A percentile compares a stretch with the other conserved stretches of the same genome.
These are phyloP conservation scores for Zaprionus inermis DNA, from an alignment of 1,140 invertebrate genomes.

Conservation along the genomic window DNA sequence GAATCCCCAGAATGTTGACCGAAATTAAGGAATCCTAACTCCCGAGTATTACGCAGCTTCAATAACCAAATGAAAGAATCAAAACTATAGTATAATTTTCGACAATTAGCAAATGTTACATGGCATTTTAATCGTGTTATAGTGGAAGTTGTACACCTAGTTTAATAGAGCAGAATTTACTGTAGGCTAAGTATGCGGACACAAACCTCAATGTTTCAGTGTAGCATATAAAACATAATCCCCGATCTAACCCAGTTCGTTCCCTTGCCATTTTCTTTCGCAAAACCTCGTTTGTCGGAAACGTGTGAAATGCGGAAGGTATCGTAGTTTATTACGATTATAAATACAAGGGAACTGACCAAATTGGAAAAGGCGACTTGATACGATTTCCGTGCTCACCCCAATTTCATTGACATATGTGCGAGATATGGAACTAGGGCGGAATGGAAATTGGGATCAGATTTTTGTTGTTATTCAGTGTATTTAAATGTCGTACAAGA, in stretches of 20 bases:
- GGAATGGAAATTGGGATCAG: slow-evolving; percentile 8
- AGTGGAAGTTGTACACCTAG: slow-evolving; percentile 37
- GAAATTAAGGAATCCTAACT: slow-evolving; percentile 11
- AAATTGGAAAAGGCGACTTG: slow-evolving; percentile 3
- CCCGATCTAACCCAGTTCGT: neutral
- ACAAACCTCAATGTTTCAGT: neutral
- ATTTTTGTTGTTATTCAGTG: slow-evolving; percentile 27
- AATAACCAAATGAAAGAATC: slow-evolving; percentile 58
- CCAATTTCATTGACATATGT: neutral
- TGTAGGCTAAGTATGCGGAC: neutral
- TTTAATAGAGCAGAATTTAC: slow-evolving; percentile 26
- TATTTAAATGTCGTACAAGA: slow-evolving; percentile 40
- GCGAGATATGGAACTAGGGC: neutral
- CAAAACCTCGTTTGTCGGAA: no score
- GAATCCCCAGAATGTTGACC: slow-evolving; percentile 35
- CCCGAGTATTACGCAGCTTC: slow-evolving; percentile 67
- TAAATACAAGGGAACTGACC: slow-evolving; percentile 18
- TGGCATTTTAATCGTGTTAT: slow-evolving; percentile 44
- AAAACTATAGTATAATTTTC: slow-evolving; percentile 65
- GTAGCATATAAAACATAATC: slow-evolving; percentile 6
- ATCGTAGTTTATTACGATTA: slow-evolving; percentile 12
- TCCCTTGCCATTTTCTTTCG: neutral
- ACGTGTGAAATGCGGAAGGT: no score
- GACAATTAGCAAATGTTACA: slow-evolving; percentile 70
- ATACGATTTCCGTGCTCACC: neutral